Evolutionary conservation across 1,140 invertebrate species (phyloP).

Genomic region (Apocrypta bakeri): DNA sequence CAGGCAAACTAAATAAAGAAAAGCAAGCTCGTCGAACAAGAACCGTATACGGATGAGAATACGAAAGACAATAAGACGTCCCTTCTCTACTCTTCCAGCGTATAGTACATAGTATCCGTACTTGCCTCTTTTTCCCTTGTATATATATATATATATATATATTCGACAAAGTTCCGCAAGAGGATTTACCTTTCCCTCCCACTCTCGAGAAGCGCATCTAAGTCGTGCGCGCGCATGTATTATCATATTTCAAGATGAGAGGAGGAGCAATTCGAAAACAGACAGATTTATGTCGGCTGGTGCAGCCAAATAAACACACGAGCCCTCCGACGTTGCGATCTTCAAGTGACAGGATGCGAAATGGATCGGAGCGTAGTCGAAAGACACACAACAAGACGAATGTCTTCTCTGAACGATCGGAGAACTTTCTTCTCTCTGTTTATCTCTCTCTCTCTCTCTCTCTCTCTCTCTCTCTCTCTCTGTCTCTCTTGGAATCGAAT

Average conservation of each 20-base stretch:
- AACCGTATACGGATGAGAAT: neutral
- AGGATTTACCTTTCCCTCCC: slow-evolving; percentile 17
- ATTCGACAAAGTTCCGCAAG: slow-evolving; percentile 36
- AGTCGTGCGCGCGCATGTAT: slow-evolving; percentile 3
- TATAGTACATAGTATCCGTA: too few relatives aligned
- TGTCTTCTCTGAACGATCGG: slow-evolving; percentile 7
- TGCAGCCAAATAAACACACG: slow-evolving; percentile 38
- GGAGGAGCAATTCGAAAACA: slow-evolving; percentile 35
- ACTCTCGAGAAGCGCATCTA: neutral
- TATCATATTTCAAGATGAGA: slow-evolving; percentile 34
- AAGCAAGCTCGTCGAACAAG: slow-evolving; percentile 2
- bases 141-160: neutral
- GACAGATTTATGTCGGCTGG: slow-evolving; percentile 46
- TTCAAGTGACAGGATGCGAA: slow-evolving; percentile 49
- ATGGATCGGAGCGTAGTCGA: slow-evolving; percentile 24
- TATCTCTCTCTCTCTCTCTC: neutral
- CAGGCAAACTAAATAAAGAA: slow-evolving; percentile 24
- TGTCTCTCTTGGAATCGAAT: slow-evolving; percentile 31
- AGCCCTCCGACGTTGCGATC: slow-evolving; percentile 20
- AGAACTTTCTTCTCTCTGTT: neutral
- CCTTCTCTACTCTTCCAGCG: neutral
- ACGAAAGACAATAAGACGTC: slow-evolving; percentile 13
- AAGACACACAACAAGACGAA: slow-evolving; percentile 44
- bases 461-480: slow-evolving; percentile 9
- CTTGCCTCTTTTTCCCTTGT: too few relatives aligned